Percentiles rank a stretch among this genome's conserved stretches.
Conservation (phyloP, 2,113 vertebrate genomes). For the Leptosomus discolor region DNA sequence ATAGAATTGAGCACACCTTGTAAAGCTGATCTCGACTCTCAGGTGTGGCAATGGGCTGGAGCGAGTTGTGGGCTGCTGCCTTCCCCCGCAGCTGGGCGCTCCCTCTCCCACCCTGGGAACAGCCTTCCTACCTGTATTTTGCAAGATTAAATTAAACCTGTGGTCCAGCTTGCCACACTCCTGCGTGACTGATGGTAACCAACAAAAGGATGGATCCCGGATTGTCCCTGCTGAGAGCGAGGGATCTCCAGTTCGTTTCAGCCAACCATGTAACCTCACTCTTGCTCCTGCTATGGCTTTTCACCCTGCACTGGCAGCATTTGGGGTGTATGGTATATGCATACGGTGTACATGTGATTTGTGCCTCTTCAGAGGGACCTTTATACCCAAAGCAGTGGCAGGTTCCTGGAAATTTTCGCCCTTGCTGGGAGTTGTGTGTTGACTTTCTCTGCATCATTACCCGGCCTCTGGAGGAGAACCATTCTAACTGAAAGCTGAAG, state of each 20-base stretch:
- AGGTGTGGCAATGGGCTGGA: neutral
- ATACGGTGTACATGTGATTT: accelerated
- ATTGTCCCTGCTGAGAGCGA: neutral
- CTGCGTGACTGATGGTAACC: neutral
- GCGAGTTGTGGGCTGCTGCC: neutral
- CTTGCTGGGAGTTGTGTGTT: neutral
- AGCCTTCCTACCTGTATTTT: neutral
- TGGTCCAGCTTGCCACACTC: neutral
- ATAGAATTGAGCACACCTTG: neutral
- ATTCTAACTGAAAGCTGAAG: neutral
- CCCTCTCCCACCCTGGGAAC: neutral
- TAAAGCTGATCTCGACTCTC: neutral
- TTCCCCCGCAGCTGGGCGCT: neutral
- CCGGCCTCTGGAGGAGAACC: neutral
- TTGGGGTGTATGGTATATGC: neutral
- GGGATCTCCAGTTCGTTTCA: neutral
- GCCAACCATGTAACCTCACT: neutral
- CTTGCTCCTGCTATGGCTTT: neutral
- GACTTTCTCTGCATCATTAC: neutral
- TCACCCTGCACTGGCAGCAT: accelerated
- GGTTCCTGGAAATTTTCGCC: neutral
- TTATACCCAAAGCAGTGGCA: neutral
- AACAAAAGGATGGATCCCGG: neutral
- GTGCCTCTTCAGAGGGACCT: neutral
- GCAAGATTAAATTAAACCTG: neutral